Conservation (phyloP, 1,140 invertebrate species). For the Phymastichus coffea region DNA sequence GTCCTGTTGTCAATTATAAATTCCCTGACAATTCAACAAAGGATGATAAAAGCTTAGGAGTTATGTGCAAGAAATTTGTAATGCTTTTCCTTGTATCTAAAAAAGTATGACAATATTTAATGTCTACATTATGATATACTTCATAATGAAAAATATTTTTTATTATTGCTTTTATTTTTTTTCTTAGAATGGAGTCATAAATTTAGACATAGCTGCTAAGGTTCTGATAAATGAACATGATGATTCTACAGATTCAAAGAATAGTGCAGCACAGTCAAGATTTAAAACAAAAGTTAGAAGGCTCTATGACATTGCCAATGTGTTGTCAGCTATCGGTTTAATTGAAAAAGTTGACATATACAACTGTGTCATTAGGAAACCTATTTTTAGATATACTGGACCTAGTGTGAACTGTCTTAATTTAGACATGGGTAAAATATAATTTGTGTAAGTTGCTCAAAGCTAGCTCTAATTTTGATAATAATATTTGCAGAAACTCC, state of each 20-base stretch:
- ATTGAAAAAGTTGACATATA: constrained; percentile 65
- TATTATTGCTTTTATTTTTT: constrained; percentile 29
- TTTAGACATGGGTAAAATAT: constrained; percentile 22
- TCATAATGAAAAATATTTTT: constrained; percentile 12
- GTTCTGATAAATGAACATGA: constrained; percentile 62
- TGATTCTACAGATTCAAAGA: constrained; percentile 44
- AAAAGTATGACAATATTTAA: constrained; percentile 54
- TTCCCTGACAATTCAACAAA: constrained; percentile 27
- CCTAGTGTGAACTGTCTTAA: constrained; percentile 49
- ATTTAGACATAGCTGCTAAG: constrained; percentile 68
- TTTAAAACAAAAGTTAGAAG: constrained; percentile 69
- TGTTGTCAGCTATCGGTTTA: constrained; percentile 68
- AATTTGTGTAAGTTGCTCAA: neutral
- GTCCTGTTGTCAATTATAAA: constrained; percentile 26
- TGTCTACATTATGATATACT: constrained; percentile 4
- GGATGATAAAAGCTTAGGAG: constrained; percentile 65
- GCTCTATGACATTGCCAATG: constrained; percentile 76
- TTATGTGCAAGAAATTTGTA: constrained; percentile 71
- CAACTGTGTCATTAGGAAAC: constrained; percentile 62
- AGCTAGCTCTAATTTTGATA: neutral
- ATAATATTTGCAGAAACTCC: constrained; percentile 1
- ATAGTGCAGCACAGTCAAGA: constrained; percentile 51
- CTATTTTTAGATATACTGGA: constrained; percentile 69
- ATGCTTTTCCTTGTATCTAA: constrained; percentile 71
- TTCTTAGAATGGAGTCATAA: constrained; percentile 66